Conservation (phyloP, 1,140 invertebrate species). For the Pectinophora gossypiella region DNA sequence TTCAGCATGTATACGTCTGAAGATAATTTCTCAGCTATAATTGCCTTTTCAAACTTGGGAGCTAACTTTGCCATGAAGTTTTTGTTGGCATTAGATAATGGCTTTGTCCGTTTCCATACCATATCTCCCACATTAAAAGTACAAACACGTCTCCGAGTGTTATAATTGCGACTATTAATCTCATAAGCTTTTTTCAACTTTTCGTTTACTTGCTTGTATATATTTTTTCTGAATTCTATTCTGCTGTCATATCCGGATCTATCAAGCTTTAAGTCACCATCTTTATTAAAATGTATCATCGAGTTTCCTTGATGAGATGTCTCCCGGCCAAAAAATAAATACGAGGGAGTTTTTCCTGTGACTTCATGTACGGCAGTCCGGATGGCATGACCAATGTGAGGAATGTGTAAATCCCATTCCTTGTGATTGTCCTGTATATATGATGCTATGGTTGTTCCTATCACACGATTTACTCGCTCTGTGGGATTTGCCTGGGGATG, state of each 20-base stretch:
- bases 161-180: background rate
- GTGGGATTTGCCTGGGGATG: too few species aligned
- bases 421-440: conserved; percentile 38
- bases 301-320: background rate
- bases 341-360: too few species aligned
- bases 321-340: conserved; percentile 15
- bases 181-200: background rate
- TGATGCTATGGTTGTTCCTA: conserved; percentile 31
- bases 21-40: background rate
- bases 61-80: conserved; percentile 15
- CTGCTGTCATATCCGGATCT: background rate
- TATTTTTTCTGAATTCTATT: background rate
- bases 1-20: background rate
- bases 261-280: background rate
- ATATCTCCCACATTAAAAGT: background rate
- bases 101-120: conserved; percentile 1
- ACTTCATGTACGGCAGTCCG: conserved; percentile 34
- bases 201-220: too few species aligned
- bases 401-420: conserved; percentile 33
- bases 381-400: conserved; percentile 23
- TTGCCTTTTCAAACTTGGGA: too few species aligned
- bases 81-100: conserved; percentile 9
- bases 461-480: conserved; percentile 30
- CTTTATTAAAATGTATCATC: background rate
- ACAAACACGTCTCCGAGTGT: background rate